Evolutionary conservation across 2,888 invertebrate species (phyloP).

Genomic region (Bombylius discolor): DNA sequence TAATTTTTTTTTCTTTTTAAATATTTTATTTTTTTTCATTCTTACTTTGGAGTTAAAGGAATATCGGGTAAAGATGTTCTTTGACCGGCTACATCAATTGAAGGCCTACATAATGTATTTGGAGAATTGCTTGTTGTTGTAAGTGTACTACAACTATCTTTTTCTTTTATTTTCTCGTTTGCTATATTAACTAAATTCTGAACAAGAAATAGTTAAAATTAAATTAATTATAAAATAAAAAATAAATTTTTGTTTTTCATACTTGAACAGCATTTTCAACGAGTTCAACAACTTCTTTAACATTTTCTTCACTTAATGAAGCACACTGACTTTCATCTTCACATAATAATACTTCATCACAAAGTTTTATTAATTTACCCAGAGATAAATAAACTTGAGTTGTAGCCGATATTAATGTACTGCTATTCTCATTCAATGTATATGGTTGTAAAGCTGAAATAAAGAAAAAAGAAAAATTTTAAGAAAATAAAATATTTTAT

Average conservation of each 20-base stretch:
- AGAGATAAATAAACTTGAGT: constrained; percentile 77
- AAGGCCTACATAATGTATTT: constrained; percentile 27
- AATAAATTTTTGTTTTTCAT: constrained; percentile 8
- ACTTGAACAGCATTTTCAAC: constrained; percentile 63
- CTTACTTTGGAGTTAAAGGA: constrained; percentile 66
- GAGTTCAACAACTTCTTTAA: constrained; percentile 53
- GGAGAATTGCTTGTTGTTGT: constrained; percentile 19
- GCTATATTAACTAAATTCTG: constrained; percentile 65
- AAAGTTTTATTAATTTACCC: constrained; percentile 74
- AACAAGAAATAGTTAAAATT: constrained; percentile 12
- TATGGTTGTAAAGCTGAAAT: constrained; percentile 31
- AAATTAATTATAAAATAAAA: not conserved
- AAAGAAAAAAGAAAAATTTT: not conserved
- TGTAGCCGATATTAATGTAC: constrained; percentile 50
- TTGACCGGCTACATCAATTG: constrained; percentile 41
- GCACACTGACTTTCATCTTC: constrained; percentile 42
- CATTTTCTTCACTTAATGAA: constrained; percentile 46
- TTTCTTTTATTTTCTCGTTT: constrained; percentile 64
- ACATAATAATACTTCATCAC: constrained; percentile 74
- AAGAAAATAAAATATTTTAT: too few species aligned
- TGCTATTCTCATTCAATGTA: constrained; percentile 33
- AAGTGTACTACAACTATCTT: constrained; percentile 28
- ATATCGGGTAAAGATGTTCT: constrained; percentile 66
- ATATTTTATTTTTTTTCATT: constrained; percentile 25
- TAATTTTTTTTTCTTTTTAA: not conserved